phyloP scores from a whole-genome alignment of 2,888 invertebrate genomes.

The Spisula solida region DNA sequence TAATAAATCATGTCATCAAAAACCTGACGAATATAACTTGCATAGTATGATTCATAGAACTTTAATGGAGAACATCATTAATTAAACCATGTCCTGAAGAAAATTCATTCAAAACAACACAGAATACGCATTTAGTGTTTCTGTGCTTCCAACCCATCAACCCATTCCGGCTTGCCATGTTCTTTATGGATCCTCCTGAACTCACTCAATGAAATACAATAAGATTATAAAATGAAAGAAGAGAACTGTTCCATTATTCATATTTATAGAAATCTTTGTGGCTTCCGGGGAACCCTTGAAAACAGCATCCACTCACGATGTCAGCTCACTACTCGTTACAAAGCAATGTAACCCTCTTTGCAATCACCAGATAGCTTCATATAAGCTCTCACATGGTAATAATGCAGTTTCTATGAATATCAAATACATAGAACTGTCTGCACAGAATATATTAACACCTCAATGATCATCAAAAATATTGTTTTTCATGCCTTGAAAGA shows the following conservation, averaged over 20 bases:
- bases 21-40: too few species aligned
- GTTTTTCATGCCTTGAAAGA: conserved; percentile 25
- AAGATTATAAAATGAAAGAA: background rate
- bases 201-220: too few species aligned
- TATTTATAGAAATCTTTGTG: background rate
- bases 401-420: conserved; percentile 44
- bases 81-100: background rate
- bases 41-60: too few species aligned
- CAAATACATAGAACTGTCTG: conserved; percentile 39
- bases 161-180: too few species aligned
- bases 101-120: background rate
- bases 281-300: background rate
- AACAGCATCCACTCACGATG: background rate
- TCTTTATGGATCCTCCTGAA: too few species aligned
- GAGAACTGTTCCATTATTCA: background rate
- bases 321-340: background rate
- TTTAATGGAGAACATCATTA: too few species aligned
- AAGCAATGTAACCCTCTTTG: background rate
- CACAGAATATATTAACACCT: conserved; percentile 30
- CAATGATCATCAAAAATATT: background rate
- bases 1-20: too few species aligned
- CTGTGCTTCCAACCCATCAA: too few species aligned
- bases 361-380: background rate
- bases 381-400: conserved; percentile 24
- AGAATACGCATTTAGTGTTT: too few species aligned